These are phyloP conservation scores for Drosophila macrothrix DNA, from an alignment of 2,888 invertebrate genomes.

Conservation along the genomic window DNA sequence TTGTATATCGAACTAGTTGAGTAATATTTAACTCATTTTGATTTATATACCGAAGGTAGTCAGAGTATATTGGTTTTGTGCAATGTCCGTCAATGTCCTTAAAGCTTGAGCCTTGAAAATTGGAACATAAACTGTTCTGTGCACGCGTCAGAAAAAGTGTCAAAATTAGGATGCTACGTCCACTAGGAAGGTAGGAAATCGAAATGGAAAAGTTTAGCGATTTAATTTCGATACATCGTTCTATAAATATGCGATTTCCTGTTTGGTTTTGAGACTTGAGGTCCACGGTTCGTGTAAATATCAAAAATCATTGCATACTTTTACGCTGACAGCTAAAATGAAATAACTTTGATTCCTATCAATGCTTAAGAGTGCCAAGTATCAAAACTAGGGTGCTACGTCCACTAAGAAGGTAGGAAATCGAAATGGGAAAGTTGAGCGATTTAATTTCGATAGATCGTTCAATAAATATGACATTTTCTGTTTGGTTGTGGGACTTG, in stretches of 20 bases:
- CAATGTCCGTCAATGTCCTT: neutral
- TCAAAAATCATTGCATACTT: neutral
- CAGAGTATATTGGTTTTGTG: neutral
- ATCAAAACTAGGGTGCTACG: too few relatives aligned
- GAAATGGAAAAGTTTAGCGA: neutral
- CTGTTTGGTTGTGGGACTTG: too few relatives aligned
- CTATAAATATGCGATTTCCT: accelerated
- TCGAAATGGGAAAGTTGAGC: too few relatives aligned
- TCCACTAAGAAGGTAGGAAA: too few relatives aligned
- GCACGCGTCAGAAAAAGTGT: neutral
- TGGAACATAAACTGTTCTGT: neutral
- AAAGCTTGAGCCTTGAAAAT: neutral
- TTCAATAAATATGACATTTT: too few relatives aligned
- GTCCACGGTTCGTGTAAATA: too few relatives aligned
- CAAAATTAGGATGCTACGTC: neutral
- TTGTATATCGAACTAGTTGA: neutral
- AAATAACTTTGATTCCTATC: neutral
- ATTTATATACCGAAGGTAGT: slow-evolving; percentile 1
- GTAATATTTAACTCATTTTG: slow-evolving; percentile 3
- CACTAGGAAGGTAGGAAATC: neutral
- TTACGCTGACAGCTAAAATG: neutral
- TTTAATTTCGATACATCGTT: neutral
- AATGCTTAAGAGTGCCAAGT: neutral
- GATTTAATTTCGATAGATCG: too few relatives aligned
- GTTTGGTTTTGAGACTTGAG: neutral